Evolutionary conservation across 2,888 invertebrate species (phyloP), one percentile per base, ranked within the genome.

Genomic region (Sceliomorpha sp.): DNA sequence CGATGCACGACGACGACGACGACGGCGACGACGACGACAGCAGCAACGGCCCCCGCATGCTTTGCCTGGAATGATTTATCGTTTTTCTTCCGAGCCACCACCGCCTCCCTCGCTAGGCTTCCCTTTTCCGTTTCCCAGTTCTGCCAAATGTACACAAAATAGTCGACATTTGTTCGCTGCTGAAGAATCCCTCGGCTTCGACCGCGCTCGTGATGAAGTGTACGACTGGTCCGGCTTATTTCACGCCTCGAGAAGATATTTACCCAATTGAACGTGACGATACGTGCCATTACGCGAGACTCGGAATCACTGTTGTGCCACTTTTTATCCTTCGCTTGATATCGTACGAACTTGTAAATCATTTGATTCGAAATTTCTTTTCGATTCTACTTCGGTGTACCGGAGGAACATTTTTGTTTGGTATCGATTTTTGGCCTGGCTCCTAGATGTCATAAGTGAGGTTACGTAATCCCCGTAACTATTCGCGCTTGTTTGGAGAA

Each of bases 1-100:
- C 86, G 86, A 86, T 86, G 86, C 86, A 85, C 86, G 83, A 83
- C 82, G 79, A 78, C 83, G 76, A 73, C 79, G 56, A 71, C 64
- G 40, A 53, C 58, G 47, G 40, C 42, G 58, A 47, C 48, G 44
- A 44, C 48, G 40, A 53, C 42, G 60, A n/a, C n/a, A n/a, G n/a
- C n/a, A n/a, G 31, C 51, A 50, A 59, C 60, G 63, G 67, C 71
- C 79, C 77, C 75, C 64, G 51, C 74, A 67, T 69, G 64, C 72
- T 76, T 77, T 73, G 77, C 75, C 71, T 64, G 75, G 68, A 82
- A 82, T 82, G 81, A 82, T 83, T 82, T 83, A 82, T 82, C 70
- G 75, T 72, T 77, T 76, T 78, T 71, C 78, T 79, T 80, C 74
- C 77, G 70, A 44, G 60, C 45, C 68, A 31, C 62, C 56, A 42